Evolutionary conservation across 2,113 vertebrate genomes (phyloP), one percentile per base, ranked within the genome.

Genomic region (Odocoileus virginianus): DNA sequence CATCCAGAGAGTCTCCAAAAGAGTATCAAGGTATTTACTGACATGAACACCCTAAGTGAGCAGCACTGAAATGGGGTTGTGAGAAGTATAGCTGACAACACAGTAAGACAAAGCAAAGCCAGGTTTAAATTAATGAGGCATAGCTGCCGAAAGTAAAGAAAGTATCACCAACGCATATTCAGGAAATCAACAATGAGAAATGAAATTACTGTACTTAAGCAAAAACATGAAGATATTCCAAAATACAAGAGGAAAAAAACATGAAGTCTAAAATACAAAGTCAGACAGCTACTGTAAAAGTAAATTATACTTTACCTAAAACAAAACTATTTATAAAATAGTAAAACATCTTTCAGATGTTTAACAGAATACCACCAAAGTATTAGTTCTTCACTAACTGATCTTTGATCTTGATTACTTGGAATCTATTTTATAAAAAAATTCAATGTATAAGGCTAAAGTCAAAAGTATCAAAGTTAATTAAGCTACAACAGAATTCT

Each of bases 31-130:
- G 12, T 27, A n/a, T 28, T 55, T 33, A 54, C 45, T 36, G 43
- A 90, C 25, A 61, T 3, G 16, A 84, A 45, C 36, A 71, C 28
- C 8, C 76, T 54, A 40, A 78, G 5, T 52, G 16, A 67, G 61
- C 45, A 89, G 54, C 25, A 30, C 40, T 33, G 25, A 89, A 89
- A 57, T 21, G 43, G 33, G 28, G 10, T 14, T 76, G 27, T 60
- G 23, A 57, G 87, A 23, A 89, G 55, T 43, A 67, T 7, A 5
- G 60, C 0, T 21, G 55, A 30, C 15, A 86, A 86, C 5, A 1
- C 21, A 89, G n/a, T 40, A 21, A 87, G 84, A 91, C 71, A 91
- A 91, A 92, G 57, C 55, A 87, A 97, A 94, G 17, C 33, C 92
- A 36, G 43, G n/a, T 36, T 90, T 89, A 58, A 58, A 93, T 67